Evolutionary conservation across 2,113 vertebrate species (phyloP).

Genomic region (Myotis lucifugus): DNA sequence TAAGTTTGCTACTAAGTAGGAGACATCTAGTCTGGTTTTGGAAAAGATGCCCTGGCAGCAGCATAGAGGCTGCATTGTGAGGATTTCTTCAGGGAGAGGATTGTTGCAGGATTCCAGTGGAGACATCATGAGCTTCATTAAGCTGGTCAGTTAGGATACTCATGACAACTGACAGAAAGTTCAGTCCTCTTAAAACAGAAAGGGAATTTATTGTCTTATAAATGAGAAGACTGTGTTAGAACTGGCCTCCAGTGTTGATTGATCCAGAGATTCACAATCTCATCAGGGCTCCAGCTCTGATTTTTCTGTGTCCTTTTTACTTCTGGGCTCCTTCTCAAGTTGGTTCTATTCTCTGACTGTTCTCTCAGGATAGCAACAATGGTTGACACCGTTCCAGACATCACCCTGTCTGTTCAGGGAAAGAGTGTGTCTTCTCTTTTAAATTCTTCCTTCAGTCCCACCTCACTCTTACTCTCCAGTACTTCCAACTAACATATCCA

Average conservation of each 20-base stretch:
- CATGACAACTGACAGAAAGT: conserved; percentile 9
- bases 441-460: not conserved
- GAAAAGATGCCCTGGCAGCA: not conserved
- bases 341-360: not conserved
- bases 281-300: not conserved
- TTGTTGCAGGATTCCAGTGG: not conserved
- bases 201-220: not conserved
- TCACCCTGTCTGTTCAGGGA: not conserved
- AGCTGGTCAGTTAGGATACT: not conserved
- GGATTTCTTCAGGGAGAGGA: not conserved
- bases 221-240: not conserved
- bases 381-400: not conserved
- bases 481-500: not conserved
- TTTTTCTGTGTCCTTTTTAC: not conserved
- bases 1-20: not conserved
- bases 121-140: not conserved
- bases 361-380: not conserved
- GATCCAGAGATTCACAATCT: not conserved
- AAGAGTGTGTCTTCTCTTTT: not conserved
- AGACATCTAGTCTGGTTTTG: not conserved
- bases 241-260: not conserved
- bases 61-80: not conserved
- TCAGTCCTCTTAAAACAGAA: not conserved
- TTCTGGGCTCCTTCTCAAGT: not conserved
- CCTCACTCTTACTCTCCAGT: not conserved